A percentile compares a stretch with the other conserved stretches of the same genome.
Evolutionary conservation across 2,113 vertebrate genomes (phyloP).

Genomic region (Chamaetylas fuelleborni): DNA sequence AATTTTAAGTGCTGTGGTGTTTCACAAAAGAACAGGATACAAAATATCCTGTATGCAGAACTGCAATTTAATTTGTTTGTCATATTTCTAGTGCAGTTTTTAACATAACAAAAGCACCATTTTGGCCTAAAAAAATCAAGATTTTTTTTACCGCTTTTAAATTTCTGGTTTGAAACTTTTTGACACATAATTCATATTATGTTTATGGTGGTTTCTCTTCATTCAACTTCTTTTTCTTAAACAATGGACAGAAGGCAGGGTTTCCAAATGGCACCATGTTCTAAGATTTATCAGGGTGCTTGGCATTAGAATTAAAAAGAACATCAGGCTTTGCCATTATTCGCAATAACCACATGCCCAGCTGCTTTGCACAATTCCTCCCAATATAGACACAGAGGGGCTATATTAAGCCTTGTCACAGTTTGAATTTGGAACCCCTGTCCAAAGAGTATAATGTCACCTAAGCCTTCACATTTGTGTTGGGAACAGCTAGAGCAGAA

Average conservation of each 20-base stretch:
- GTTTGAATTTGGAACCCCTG: background rate
- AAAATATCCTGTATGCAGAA: background rate
- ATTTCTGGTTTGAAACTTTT: background rate
- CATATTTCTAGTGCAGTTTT: background rate
- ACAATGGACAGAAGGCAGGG: background rate
- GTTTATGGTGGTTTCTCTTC: background rate
- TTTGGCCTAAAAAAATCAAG: background rate
- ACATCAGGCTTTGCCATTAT: background rate
- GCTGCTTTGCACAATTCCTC: background rate
- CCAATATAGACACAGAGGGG: background rate
- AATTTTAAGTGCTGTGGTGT: background rate
- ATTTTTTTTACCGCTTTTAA: background rate
- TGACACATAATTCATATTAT: background rate
- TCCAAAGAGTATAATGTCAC: background rate
- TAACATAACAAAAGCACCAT: background rate
- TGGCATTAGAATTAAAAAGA: constrained; percentile 12
- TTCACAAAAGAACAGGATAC: background rate
- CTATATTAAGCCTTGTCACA: constrained; percentile 7
- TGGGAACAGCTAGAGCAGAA: constrained; percentile 10
- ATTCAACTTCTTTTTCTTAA: background rate
- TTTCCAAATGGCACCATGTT: background rate
- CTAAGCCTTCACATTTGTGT: constrained; percentile 8
- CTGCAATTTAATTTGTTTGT: background rate
- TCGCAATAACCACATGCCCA: background rate
- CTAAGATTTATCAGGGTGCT: background rate